Percentiles rank a stretch among this genome's conserved stretches.
Evolutionary conservation across 1,140 invertebrate genomes (phyloP).

Genomic region (Aphis craccivora): DNA sequence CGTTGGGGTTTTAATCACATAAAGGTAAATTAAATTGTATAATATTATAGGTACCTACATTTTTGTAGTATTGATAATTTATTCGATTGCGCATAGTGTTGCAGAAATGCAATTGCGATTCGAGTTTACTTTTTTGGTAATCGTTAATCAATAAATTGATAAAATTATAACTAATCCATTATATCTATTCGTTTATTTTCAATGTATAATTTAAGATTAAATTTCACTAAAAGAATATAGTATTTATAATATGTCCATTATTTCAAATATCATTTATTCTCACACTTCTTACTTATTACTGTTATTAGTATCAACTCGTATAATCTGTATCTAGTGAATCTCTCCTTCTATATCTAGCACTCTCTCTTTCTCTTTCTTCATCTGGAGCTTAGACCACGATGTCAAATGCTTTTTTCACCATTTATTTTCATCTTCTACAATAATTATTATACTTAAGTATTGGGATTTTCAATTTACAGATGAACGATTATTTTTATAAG

Average conservation of each 20-base stretch:
- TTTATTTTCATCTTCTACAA: not conserved
- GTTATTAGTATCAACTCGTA: not conserved
- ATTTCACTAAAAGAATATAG: not conserved
- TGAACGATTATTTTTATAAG: not conserved
- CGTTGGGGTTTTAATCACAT: slow-evolving; percentile 37
- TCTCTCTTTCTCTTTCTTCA: not conserved
- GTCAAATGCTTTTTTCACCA: not conserved
- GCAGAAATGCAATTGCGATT: not conserved
- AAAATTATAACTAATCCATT: not conserved
- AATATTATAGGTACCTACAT: not conserved
- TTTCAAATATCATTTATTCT: not conserved
- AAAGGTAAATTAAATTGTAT: not conserved
- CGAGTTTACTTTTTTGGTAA: not conserved
- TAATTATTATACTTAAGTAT: not conserved
- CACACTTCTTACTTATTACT: not conserved
- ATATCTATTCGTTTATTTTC: not conserved
- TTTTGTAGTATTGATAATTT: not conserved
- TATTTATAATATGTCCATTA: not conserved
- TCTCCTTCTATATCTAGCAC: not conserved
- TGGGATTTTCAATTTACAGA: not conserved
- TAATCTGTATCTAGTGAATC: not conserved
- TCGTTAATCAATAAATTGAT: not conserved
- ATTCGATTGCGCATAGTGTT: not conserved
- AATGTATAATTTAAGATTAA: not conserved
- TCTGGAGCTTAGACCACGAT: not conserved